These are phyloP conservation scores for Siniperca obscura DNA, from an alignment of 2,797 vertebrate genomes.

Conservation along the genomic window DNA sequence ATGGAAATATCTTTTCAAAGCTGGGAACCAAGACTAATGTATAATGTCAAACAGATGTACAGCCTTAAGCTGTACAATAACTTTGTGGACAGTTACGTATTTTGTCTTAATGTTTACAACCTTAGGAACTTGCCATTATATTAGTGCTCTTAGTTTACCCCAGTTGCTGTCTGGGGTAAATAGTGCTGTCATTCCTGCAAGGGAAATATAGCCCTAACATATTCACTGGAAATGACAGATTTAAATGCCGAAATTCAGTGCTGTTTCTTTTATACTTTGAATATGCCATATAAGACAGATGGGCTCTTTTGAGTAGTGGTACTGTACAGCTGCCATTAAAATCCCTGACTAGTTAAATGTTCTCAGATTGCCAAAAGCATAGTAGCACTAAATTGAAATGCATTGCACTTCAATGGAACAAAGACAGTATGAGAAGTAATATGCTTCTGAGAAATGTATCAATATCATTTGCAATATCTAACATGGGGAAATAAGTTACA, in stretches of 20 bases:
- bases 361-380: slow-evolving; percentile 35
- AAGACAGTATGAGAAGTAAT: slow-evolving; percentile 19
- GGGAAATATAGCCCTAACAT: background rate
- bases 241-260: background rate
- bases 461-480: background rate
- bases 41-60: slow-evolving; percentile 38
- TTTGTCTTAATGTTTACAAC: slow-evolving; percentile 32
- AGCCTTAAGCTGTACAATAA: slow-evolving; percentile 33
- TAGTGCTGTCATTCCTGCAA: slow-evolving; percentile 2
- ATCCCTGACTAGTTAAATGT: slow-evolving; percentile 32
- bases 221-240: background rate
- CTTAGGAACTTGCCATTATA: background rate
- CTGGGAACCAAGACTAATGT: slow-evolving; percentile 45
- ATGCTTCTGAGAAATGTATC: slow-evolving; percentile 7
- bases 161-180: background rate
- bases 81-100: background rate
- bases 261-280: slow-evolving; percentile 9
- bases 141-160: slow-evolving; percentile 3
- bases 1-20: slow-evolving; percentile 47
- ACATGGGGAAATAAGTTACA: slow-evolving; percentile 40
- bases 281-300: slow-evolving; percentile 16
- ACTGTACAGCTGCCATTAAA: slow-evolving; percentile 33
- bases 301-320: slow-evolving; percentile 16
- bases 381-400: slow-evolving; percentile 23
- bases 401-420: slow-evolving; percentile 10